A percentile compares a stretch with the other conserved stretches of the same genome.
Conservation (phyloP, 2,113 vertebrate species). For the Microcebus lehilahytsara region DNA sequence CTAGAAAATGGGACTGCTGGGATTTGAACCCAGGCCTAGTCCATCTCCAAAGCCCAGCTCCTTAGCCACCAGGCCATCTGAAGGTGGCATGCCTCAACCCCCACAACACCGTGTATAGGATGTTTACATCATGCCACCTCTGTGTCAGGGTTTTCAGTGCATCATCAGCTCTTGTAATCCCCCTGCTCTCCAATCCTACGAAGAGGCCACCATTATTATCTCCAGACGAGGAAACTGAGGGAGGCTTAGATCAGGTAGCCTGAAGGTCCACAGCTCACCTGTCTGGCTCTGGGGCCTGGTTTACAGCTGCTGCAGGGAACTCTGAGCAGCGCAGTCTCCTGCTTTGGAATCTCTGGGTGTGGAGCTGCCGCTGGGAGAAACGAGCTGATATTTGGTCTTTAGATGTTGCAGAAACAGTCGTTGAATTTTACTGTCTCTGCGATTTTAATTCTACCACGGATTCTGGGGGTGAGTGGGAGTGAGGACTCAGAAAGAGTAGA, state of each 20-base stretch:
- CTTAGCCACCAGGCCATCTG: background rate
- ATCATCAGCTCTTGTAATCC: background rate
- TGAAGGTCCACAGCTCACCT: background rate
- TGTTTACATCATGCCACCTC: background rate
- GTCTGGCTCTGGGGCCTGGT: background rate
- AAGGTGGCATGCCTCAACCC: background rate
- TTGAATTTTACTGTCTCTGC: background rate
- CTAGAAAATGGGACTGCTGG: background rate
- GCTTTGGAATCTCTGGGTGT: background rate
- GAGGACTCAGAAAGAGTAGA: background rate
- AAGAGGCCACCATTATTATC: background rate
- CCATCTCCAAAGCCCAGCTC: background rate
- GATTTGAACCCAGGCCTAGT: background rate
- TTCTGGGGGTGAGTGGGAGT: background rate
- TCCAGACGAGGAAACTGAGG: background rate
- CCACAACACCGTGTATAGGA: background rate
- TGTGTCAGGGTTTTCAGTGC: background rate
- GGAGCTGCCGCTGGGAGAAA: background rate
- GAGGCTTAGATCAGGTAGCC: background rate
- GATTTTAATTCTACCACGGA: background rate
- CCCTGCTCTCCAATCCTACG: fast-evolving
- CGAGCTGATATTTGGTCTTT: background rate
- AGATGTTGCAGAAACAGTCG: background rate
- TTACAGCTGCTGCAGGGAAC: background rate
- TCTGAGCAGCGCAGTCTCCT: no score